phyloP scores from a whole-genome alignment of 2,888 invertebrate species.

The Chesias legatella region DNA sequence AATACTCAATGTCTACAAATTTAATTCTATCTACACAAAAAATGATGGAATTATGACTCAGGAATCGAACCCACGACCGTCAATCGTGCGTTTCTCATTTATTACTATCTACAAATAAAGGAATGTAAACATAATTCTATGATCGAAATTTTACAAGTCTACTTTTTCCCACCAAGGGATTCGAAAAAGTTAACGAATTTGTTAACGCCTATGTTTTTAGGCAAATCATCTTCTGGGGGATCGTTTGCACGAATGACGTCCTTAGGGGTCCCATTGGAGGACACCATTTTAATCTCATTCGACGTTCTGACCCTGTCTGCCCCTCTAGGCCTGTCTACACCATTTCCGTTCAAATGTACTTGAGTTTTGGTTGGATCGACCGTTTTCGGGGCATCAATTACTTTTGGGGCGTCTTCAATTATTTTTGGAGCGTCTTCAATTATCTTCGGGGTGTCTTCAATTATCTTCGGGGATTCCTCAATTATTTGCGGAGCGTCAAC shows the following conservation, averaged over 20 bases:
- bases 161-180: conserved; percentile 71
- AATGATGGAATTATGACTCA: no score
- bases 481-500: conserved; percentile 15
- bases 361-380: conserved; percentile 11
- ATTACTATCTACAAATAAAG: neutral
- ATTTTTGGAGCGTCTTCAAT: conserved; percentile 10
- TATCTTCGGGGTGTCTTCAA: conserved; percentile 11
- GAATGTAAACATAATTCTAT: conserved; percentile 5
- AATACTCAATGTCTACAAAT: no score
- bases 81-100: no score
- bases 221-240: conserved; percentile 71
- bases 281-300: conserved; percentile 70
- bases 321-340: conserved; percentile 35
- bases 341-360: conserved; percentile 42
- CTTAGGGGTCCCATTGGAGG: conserved; percentile 54
- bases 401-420: conserved; percentile 3
- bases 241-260: conserved; percentile 73
- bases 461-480: conserved; percentile 7
- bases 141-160: conserved; percentile 19
- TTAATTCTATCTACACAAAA: no score
- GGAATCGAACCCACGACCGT: no score
- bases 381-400: conserved; percentile 9
- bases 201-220: conserved; percentile 73
- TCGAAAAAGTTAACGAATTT: conserved; percentile 76
- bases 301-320: conserved; percentile 59